These are phyloP conservation scores for Apeltes quadracus DNA, from an alignment of 2,113 vertebrate genomes.

Conservation along the genomic window DNA sequence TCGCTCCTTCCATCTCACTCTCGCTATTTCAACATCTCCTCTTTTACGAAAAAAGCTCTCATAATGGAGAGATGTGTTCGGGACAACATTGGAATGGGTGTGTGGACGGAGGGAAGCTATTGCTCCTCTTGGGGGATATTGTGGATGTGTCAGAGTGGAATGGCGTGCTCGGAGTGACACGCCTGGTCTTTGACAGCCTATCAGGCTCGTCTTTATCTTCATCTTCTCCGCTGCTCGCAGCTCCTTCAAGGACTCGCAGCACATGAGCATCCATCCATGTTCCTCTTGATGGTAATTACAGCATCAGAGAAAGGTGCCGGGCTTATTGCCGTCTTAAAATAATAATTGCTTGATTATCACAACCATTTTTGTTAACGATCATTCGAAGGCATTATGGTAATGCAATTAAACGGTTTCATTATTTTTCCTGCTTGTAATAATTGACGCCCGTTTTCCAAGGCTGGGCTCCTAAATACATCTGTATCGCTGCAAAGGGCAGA, in stretches of 20 bases:
- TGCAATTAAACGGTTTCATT: conserved; percentile 78
- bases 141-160: conserved; percentile 63
- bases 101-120: conserved; percentile 51
- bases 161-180: conserved; percentile 52
- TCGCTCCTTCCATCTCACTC: conserved; percentile 70
- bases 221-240: conserved; percentile 56
- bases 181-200: conserved; percentile 67
- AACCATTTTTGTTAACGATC: conserved; percentile 79
- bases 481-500: conserved; percentile 29
- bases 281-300: conserved; percentile 69
- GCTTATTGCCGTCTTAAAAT: conserved; percentile 80
- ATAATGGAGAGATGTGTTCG: conserved; percentile 72
- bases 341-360: conserved; percentile 80
- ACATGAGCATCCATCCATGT: conserved; percentile 52
- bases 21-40: conserved; percentile 68
- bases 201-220: conserved; percentile 67
- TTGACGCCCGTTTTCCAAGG: conserved; percentile 63
- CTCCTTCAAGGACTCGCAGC: conserved; percentile 51
- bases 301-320: conserved; percentile 69
- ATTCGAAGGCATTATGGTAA: conserved; percentile 81
- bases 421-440: conserved; percentile 69
- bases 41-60: conserved; percentile 53
- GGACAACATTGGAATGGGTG: conserved; percentile 70
- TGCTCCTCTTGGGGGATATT: conserved; percentile 66
- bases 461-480: conserved; percentile 58